Evolutionary conservation across 2,888 invertebrate species (phyloP), one percentile per base, ranked within the genome.

Genomic region (Neria commutata): DNA sequence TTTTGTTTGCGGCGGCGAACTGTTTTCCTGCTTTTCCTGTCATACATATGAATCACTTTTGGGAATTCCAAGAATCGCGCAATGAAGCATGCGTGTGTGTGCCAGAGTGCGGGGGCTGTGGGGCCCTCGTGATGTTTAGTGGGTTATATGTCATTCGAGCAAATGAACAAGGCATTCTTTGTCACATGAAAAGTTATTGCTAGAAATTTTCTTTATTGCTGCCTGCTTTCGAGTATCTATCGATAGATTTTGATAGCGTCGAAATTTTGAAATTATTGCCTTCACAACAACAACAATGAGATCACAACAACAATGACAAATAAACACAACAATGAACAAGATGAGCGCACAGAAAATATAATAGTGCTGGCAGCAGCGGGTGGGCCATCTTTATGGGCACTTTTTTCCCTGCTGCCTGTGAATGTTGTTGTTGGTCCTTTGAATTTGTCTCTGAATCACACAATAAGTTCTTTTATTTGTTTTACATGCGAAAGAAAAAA

Each of bases 101-200:
- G n/a, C n/a, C 3, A 14, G 11, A 37, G 37, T n/a, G 37, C 4
- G n/a, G n/a, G n/a, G n/a, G n/a, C n/a, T 14, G 8, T 37, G 37
- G 37, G 11, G n/a, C 11, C 25, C 17, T 25, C 1, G 11, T 16
- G 4, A 16, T 16, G 26, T n/a, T 4, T 24, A 6, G 26, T 26
- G 48, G 17, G n/a, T 26, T 25, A 21, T n/a, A 48, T 16, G 11
- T 42, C 19, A 3, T 21, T 42, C 42, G 21, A n/a, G 4, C 17
- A 42, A 29, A 42, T 19, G 21, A 42, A 19, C 42, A 42, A 17
- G 4, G 17, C 37, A 42, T 42, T 17, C 42, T 42, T 42, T 42
- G 42, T 42, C 62, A 71, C 69, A 69, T 71, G 65, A 73, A 72
- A 74, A 68, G 63, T 67, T 70, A 72, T 69, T 69, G 68, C 65